Evolutionary conservation across 2,797 vertebrate species (phyloP).

Genomic region (Vireo griseus): DNA sequence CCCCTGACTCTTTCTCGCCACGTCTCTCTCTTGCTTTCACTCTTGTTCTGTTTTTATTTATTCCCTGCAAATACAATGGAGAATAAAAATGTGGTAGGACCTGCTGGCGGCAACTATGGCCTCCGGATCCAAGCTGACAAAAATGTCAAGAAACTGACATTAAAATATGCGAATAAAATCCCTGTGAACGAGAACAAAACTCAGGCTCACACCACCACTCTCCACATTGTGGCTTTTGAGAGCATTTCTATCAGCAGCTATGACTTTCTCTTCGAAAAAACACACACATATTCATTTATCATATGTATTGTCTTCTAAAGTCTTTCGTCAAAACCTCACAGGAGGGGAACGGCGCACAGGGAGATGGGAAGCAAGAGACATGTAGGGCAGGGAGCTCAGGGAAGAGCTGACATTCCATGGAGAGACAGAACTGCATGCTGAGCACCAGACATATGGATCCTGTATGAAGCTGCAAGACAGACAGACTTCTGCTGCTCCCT

Average conservation of each 20-base stretch:
- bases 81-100: constrained; percentile 82
- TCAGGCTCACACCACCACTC: constrained; percentile 51
- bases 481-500: constrained; percentile 24
- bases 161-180: constrained; percentile 85
- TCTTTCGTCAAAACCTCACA: background rate
- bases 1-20: constrained; percentile 66
- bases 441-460: background rate
- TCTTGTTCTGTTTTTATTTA: constrained; percentile 72
- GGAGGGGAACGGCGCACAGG: background rate
- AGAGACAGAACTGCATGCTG: background rate
- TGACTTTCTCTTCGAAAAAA: constrained; percentile 15
- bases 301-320: constrained; percentile 14
- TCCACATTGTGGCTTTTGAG: constrained; percentile 49
- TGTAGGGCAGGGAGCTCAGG: background rate
- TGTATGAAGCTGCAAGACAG: constrained; percentile 39
- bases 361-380: constrained; percentile 18
- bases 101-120: constrained; percentile 84
- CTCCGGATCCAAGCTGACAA: constrained; percentile 91
- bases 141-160: constrained; percentile 92
- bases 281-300: background rate
- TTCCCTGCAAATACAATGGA: constrained; percentile 74
- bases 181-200: constrained; percentile 67
- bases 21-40: constrained; percentile 62
- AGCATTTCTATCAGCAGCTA: constrained; percentile 18
- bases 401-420: background rate